Base-by-base conservation (phyloP, 2,113 vertebrate genomes). In the Lonchura striata region DNA sequence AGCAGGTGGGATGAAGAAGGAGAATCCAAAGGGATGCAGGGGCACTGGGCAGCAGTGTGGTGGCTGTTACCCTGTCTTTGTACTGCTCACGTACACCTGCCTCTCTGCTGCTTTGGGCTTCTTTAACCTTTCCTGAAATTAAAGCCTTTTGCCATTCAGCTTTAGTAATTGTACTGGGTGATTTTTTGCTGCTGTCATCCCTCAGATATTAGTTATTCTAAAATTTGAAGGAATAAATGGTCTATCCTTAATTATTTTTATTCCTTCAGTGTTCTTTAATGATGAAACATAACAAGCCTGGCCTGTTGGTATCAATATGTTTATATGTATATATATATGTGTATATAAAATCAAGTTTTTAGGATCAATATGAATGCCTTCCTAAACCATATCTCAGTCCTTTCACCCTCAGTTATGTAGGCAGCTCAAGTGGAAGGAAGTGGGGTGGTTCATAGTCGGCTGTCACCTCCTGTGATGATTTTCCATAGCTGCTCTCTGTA, bases 31-130 rank as follows among this genome's bases (percentile, higher is more conserved):
- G 54, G 22, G 25, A 4, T 12, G 13, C 8, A 14, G 4, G 27
- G 21, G 24, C 23, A 2, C 25, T 5, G 23, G 13, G 15, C 15
- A 23, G 37, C 0, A 0, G 13, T 8, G 52, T 56, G 21, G 8
- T 30, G 46, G 18, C 61, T 78, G 10, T 44, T 46, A 15, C 24
- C 39, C 57, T 60, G 72, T 24, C 54, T 42, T n/a, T 41, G 28
- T 53, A 33, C 3, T 27, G 13, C 74, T n/a, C 17, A 33, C 61
- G 46, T 33, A 10, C 5, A 10, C 8, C 22, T 61, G 37, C 65
- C 61, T 42, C 66, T 57, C 70, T 75, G 20, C 31, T 78, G 28
- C 16, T 59, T 69, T 28, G 8, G 41, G 33, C 56, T 75, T 57
- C 17, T 61, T 56, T 12, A 31, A 33, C 12, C 19, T 42, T 23